phyloP scores from a whole-genome alignment of 1,140 invertebrate genomes.

The Drosophila pachea region DNA sequence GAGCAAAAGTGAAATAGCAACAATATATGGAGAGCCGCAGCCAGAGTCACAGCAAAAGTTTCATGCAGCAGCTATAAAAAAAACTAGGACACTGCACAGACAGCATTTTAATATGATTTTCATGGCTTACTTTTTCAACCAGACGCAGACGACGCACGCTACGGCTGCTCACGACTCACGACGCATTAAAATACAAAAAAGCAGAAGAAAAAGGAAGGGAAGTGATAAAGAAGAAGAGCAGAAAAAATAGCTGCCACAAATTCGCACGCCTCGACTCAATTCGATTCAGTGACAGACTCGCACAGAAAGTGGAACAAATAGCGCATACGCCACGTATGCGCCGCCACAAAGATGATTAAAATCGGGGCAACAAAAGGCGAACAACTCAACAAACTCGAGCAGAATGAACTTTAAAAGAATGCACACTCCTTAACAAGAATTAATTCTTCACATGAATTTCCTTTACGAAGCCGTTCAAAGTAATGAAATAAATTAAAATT shows the following conservation, averaged over 20 bases:
- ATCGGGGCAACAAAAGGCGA: background rate
- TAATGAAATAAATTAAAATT: too few species aligned
- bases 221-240: background rate
- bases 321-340: constrained; percentile 31
- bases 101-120: constrained; percentile 76
- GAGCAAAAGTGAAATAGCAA: constrained; percentile 74
- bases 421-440: too few species aligned
- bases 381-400: background rate
- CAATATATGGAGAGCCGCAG: constrained; percentile 41
- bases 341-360: constrained; percentile 5
- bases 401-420: background rate
- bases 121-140: constrained; percentile 56
- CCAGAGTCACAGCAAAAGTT: constrained; percentile 13
- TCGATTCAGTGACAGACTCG: constrained; percentile 33
- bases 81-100: constrained; percentile 73
- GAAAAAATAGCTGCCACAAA: constrained; percentile 14
- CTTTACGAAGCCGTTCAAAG: too few species aligned
- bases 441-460: too few species aligned
- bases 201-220: background rate
- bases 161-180: constrained; percentile 15
- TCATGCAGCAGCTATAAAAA: constrained; percentile 39
- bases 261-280: constrained; percentile 14
- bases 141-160: constrained; percentile 33
- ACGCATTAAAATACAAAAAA: constrained; percentile 20
- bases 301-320: constrained; percentile 37